Conservation (phyloP, 2,888 invertebrate species). For the Hypolimnas misippus region DNA sequence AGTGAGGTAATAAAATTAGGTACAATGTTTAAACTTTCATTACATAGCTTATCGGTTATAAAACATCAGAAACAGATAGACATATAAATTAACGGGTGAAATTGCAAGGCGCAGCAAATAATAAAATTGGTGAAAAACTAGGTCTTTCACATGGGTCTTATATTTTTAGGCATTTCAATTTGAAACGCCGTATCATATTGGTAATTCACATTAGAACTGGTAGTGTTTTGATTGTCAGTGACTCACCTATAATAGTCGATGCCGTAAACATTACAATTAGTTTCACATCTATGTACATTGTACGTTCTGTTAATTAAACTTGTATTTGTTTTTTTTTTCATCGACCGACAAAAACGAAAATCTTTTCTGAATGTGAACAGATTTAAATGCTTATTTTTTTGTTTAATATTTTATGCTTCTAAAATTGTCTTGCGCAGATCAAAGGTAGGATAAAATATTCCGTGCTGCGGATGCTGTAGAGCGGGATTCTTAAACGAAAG, state of each 20-base stretch:
- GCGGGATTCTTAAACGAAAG: too few relatives aligned
- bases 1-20: too few relatives aligned
- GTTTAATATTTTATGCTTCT: too few relatives aligned
- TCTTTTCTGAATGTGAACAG: not conserved
- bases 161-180: slow-evolving; percentile 15
- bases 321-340: slow-evolving; percentile 10
- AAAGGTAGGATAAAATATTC: too few relatives aligned
- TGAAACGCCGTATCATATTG: slow-evolving; percentile 20
- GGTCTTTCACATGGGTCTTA: not conserved
- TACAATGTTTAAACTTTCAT: too few relatives aligned
- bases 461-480: too few relatives aligned
- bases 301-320: slow-evolving; percentile 11
- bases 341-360: not conserved
- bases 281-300: slow-evolving; percentile 25
- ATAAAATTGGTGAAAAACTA: not conserved
- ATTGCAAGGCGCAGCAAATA: not conserved
- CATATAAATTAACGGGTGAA: too few relatives aligned
- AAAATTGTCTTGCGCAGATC: too few relatives aligned
- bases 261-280: slow-evolving; percentile 38
- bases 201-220: slow-evolving; percentile 20
- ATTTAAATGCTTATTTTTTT: not conserved
- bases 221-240: slow-evolving; percentile 25
- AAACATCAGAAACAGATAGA: too few relatives aligned
- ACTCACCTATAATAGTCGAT: slow-evolving; percentile 26
- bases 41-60: too few relatives aligned